Evolutionary conservation across 2,888 invertebrate genomes (phyloP).

Genomic region (Dicyrtomina minuta): DNA sequence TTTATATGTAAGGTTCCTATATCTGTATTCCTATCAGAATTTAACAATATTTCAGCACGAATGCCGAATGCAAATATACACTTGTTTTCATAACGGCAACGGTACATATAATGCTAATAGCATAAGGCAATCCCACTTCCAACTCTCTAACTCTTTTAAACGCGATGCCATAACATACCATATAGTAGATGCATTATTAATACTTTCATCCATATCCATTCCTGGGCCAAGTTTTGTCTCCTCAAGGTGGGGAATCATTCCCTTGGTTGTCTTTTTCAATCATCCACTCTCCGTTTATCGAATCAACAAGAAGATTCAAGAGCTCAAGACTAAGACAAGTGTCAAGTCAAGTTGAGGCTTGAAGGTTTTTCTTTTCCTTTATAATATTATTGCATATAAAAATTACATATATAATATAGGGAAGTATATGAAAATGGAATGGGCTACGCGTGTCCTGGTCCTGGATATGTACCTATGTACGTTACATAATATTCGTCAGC

Average conservation of each 20-base stretch:
- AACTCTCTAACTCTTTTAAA: not conserved
- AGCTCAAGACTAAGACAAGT: no score
- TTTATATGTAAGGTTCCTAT: no score
- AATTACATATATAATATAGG: no score
- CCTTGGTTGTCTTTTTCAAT: constrained; percentile 15
- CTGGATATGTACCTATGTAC: not conserved
- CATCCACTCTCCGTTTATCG: constrained; percentile 36
- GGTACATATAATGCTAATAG: no score
- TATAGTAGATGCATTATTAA: no score
- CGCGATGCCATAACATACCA: not conserved
- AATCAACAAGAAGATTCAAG: no score
- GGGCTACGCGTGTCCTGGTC: not conserved
- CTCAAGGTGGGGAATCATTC: constrained; percentile 29
- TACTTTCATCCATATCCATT: not conserved
- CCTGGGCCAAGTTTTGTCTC: constrained; percentile 10
- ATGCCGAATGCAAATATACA: not conserved
- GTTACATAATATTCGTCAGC: not conserved
- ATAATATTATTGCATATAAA: no score
- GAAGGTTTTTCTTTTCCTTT: no score
- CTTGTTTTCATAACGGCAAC: not conserved
- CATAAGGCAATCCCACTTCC: not conserved
- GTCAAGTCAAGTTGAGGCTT: constrained; percentile 29
- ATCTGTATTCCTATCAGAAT: no score
- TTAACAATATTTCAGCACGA: not conserved
- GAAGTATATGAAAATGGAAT: no score